These are phyloP conservation scores for Dicentrarchus labrax DNA, from an alignment of 2,113 vertebrate genomes.

Conservation along the genomic window DNA sequence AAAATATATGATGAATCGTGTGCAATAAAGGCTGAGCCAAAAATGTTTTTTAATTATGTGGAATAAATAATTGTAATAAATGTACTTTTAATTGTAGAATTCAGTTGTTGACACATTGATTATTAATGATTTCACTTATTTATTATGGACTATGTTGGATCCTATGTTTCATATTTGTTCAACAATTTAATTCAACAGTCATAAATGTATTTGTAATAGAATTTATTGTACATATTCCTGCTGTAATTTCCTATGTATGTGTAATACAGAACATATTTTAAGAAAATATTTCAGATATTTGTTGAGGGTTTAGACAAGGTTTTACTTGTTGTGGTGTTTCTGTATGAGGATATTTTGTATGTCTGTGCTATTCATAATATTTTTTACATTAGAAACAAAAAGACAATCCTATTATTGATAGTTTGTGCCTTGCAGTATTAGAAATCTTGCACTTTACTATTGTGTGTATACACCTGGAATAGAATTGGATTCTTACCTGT, in stretches of 20 bases:
- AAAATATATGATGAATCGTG: conserved; percentile 39
- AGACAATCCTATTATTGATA: conserved; percentile 72
- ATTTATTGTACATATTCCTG: conserved; percentile 65
- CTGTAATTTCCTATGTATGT: conserved; percentile 66
- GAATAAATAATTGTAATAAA: conserved; percentile 28
- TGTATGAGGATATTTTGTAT: conserved; percentile 75
- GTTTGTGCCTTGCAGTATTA: conserved; percentile 86
- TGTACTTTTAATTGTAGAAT: conserved; percentile 53
- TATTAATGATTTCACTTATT: conserved; percentile 49
- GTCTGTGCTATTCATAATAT: conserved; percentile 56
- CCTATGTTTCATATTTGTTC: conserved; percentile 57
- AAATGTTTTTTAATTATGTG: conserved; percentile 49
- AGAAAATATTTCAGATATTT: conserved; percentile 66
- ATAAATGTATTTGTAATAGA: conserved; percentile 72
- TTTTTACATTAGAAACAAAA: conserved; percentile 72
- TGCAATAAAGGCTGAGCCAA: conserved; percentile 81
- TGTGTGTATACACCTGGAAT: conserved; percentile 51
- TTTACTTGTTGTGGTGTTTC: conserved; percentile 84
- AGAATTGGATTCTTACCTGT: conserved; percentile 41
- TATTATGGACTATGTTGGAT: conserved; percentile 57
- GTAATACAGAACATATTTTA: conserved; percentile 62
- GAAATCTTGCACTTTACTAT: conserved; percentile 78
- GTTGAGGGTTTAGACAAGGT: conserved; percentile 81
- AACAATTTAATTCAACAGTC: conserved; percentile 39
- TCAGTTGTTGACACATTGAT: conserved; percentile 28